Conservation (phyloP, 2,113 vertebrate species). For the Notarius quadriscutis region DNA sequence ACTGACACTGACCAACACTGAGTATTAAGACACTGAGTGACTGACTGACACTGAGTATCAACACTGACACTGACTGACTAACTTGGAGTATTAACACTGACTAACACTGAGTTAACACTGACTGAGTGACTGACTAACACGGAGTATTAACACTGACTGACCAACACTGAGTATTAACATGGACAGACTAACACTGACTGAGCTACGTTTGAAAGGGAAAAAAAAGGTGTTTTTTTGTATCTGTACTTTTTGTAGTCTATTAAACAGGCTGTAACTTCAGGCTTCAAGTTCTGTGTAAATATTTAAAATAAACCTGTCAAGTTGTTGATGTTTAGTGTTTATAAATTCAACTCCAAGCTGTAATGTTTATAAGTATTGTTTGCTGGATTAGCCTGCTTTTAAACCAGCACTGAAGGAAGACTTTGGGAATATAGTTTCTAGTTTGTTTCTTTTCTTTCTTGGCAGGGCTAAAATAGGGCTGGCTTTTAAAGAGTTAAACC, state of each 20-base stretch:
- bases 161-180: too few species aligned
- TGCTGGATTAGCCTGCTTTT: background rate
- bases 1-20: too few species aligned
- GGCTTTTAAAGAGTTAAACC: background rate
- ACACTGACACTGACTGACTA: too few species aligned
- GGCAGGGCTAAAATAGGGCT: background rate
- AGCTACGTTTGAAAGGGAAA: too few species aligned
- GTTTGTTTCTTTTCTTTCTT: background rate
- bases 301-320: background rate
- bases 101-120: too few species aligned
- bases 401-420: background rate
- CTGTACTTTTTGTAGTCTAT: background rate
- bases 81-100: too few species aligned
- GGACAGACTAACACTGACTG: too few species aligned
- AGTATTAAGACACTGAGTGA: too few species aligned
- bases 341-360: background rate
- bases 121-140: too few species aligned
- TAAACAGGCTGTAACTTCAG: background rate
- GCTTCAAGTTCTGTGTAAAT: background rate
- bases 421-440: background rate
- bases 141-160: too few species aligned
- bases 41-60: too few species aligned
- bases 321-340: background rate
- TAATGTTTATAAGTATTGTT: background rate
- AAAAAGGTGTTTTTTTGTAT: too few species aligned